Base-by-base conservation (phyloP, 2,113 vertebrate genomes). In the Butorides virescens region DNA sequence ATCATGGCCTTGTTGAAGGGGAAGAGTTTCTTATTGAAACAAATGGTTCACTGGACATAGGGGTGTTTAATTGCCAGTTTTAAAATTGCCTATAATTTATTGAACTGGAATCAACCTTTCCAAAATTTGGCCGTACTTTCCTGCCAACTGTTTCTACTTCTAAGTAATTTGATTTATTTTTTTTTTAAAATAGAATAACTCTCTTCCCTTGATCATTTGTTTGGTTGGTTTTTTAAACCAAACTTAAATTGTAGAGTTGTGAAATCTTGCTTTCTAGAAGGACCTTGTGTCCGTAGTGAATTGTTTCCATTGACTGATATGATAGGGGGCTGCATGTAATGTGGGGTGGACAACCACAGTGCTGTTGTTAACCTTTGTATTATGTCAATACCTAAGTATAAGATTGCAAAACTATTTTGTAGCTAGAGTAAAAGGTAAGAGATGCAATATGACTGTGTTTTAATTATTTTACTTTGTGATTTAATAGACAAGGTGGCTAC, bases 401-500 rank as follows among this genome's bases (percentile, higher is more conserved):
- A 66, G 47, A 30, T 3, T 86, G 8, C 52, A 66, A 25, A 83
- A 37, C 61, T 7, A 0, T 74, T 66, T 17, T 62, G 67, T 32
- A 66, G 46, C 29, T 92, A 21, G 59, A 73, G 36, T 13, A 52
- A 81, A 89, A 73, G 46, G 46, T 22, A 32, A 77, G 62, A 78
- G 85, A 15, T 77, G 37, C 52, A 73, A 22, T 27, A 10, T 84
- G 39, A 65, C 84, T 30, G 25, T 78, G 44, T 37, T 52, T 80
- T 90, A 88, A 93, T 89, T 61, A 49, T 94, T 74, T 92, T n/a
- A 62, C 81, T 98, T 78, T 94, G 46, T 97, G 59, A 36, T 97
- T 97, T 93, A 75, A 96, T 94, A 99, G 99, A 96, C 98, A 44
- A 98, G 98, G 96, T 99, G 99, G 99, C 93, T 99, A 23, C 99